A percentile compares a stretch with the other conserved stretches of the same genome.
Conservation (phyloP, 2,888 invertebrate species). For the Microctonus aethiopoides region DNA sequence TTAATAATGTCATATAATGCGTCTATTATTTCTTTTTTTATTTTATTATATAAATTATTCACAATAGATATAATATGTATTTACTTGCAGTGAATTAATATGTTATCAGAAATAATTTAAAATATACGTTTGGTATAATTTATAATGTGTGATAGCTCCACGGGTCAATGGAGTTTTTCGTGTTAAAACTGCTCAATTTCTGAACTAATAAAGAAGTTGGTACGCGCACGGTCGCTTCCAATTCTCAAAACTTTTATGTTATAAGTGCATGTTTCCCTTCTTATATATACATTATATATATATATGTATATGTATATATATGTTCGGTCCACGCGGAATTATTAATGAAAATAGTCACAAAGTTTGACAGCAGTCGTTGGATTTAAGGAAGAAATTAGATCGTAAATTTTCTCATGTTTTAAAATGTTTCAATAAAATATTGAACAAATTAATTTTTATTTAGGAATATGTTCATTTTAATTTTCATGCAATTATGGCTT, state of each 20-base stretch:
- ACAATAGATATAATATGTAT: not conserved
- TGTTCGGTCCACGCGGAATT: not conserved
- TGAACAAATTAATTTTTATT: too few species aligned
- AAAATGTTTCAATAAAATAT: too few species aligned
- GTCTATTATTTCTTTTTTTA: not conserved
- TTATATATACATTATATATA: too few species aligned
- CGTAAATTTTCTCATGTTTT: too few species aligned
- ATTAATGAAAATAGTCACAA: slow-evolving; percentile 8
- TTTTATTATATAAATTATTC: not conserved
- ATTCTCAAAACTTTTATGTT: slow-evolving; percentile 43
- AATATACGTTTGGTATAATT: not conserved
- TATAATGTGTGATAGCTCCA: not conserved
- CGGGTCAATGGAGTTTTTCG: slow-evolving; percentile 29
- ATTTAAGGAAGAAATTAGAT: too few species aligned
- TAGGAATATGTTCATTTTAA: too few species aligned
- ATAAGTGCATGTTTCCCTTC: slow-evolving; percentile 6
- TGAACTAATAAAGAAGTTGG: slow-evolving; percentile 49
- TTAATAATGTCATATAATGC: not conserved
- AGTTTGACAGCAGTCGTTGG: slow-evolving; percentile 1
- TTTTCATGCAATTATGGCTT: too few species aligned
- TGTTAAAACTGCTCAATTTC: slow-evolving; percentile 42
- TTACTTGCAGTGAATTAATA: too few species aligned
- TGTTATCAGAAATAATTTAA: not conserved
- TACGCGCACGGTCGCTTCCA: slow-evolving; percentile 41
- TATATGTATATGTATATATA: not conserved